Evolutionary conservation across 2,888 invertebrate species (phyloP).

Genomic region (Gibbula magus): DNA sequence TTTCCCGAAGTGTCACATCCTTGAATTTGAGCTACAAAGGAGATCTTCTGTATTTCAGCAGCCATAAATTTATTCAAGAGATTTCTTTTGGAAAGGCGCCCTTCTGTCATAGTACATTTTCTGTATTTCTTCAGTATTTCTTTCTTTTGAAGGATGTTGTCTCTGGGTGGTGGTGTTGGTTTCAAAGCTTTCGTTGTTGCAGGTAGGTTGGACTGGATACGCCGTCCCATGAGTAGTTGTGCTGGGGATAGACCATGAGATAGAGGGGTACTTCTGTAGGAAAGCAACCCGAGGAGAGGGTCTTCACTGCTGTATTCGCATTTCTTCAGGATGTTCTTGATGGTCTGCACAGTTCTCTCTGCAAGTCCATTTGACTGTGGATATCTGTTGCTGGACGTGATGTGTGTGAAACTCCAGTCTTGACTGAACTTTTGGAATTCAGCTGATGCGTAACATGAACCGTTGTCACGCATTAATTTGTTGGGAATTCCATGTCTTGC

Average conservation of each 20-base stretch:
- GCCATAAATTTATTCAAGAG: too few species aligned
- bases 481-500: conserved; percentile 28
- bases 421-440: conserved; percentile 30
- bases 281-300: conserved; percentile 28
- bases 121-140: conserved; percentile 20
- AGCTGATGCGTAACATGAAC: conserved; percentile 17
- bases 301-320: conserved; percentile 9
- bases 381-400: conserved; percentile 31
- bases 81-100: too few species aligned
- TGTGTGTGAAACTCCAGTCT: conserved; percentile 26
- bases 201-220: conserved; percentile 23
- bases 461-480: conserved; percentile 27
- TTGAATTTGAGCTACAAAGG: too few species aligned
- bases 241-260: conserved; percentile 32
- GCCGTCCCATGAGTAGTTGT: conserved; percentile 34
- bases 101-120: conserved; percentile 37
- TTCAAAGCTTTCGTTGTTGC: background rate
- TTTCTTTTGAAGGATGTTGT: background rate
- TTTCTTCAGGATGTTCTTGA: conserved; percentile 37
- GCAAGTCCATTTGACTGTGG: conserved; percentile 35
- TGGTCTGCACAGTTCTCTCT: conserved; percentile 35
- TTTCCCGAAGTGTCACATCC: too few species aligned
- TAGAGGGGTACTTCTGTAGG: conserved; percentile 36
- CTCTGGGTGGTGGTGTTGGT: background rate
- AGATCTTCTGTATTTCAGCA: too few species aligned